Percentiles rank a stretch among this genome's conserved stretches.
phyloP scores from a whole-genome alignment of 2,888 invertebrate genomes.

The Marronus borbonicus region DNA sequence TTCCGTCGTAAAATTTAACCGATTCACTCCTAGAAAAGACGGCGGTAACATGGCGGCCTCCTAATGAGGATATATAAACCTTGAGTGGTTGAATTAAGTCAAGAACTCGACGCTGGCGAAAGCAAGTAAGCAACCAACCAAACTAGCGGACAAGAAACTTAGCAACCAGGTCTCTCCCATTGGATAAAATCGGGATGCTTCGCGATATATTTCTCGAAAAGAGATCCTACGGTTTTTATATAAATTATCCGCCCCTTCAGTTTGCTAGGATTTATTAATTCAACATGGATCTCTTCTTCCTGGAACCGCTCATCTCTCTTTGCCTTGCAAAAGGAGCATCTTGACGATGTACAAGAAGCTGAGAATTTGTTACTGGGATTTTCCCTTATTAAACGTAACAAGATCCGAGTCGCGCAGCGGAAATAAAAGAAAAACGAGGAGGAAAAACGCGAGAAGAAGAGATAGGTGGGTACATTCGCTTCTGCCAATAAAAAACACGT shows the following conservation, averaged over 20 bases:
- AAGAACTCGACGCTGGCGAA: constrained; percentile 6
- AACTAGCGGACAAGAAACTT: no score
- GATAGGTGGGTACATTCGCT: no score
- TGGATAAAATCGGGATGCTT: no score
- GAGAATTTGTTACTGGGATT: constrained; percentile 44
- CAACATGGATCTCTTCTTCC: constrained; percentile 35
- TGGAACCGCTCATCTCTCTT: constrained; percentile 9
- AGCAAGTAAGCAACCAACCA: no score
- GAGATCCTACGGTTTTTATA: constrained; percentile 43
- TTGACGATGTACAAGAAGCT: constrained; percentile 32
- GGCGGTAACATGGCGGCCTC: constrained; percentile 8
- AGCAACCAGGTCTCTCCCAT: no score
- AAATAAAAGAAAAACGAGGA: constrained; percentile 37
- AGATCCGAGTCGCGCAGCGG: constrained; percentile 31
- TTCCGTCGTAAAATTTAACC: constrained; percentile 21
- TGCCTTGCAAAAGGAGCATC: constrained; percentile 26
- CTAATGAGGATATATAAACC: constrained; percentile 50
- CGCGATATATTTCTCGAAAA: constrained; percentile 14
- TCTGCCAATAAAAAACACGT: neutral
- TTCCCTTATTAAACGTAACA: constrained; percentile 47
- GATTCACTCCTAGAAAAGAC: constrained; percentile 9
- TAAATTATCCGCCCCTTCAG: constrained; percentile 50
- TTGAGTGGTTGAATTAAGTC: constrained; percentile 50
- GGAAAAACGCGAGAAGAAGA: neutral
- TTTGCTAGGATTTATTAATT: constrained; percentile 49